These are phyloP conservation scores for Thaumatotibia leucotreta DNA, from an alignment of 1,140 invertebrate species.

Conservation along the genomic window DNA sequence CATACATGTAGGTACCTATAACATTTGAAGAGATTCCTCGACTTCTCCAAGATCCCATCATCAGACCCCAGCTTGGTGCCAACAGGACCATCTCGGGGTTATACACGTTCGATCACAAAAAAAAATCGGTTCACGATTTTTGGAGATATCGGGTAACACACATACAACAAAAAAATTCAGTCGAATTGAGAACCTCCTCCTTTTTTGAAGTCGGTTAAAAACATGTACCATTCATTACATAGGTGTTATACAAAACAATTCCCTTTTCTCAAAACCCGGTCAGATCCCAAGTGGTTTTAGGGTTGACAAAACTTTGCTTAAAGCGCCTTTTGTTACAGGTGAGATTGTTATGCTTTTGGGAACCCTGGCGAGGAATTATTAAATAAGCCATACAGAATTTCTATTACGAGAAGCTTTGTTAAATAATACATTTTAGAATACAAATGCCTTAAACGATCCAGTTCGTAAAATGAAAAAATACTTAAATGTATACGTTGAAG, in stretches of 20 bases:
- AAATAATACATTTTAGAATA: background rate
- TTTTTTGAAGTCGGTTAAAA: too few relatives aligned
- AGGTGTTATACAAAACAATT: background rate
- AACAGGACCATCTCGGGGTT: too few relatives aligned
- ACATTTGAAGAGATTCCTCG: too few relatives aligned
- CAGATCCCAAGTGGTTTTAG: background rate
- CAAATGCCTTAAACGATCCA: background rate
- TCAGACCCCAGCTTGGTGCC: too few relatives aligned
- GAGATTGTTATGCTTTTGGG: slow-evolving; percentile 37
- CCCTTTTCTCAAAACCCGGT: background rate
- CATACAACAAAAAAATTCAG: too few relatives aligned
- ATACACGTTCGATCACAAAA: too few relatives aligned
- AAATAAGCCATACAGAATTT: slow-evolving; percentile 8
- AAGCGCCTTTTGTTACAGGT: slow-evolving; percentile 52
- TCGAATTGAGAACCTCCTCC: too few relatives aligned
- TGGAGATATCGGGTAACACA: too few relatives aligned
- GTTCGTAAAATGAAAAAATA: background rate
- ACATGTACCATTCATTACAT: background rate
- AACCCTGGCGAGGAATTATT: background rate
- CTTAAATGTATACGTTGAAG: background rate
- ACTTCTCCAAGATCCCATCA: too few relatives aligned
- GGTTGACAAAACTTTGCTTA: slow-evolving; percentile 36
- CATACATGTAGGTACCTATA: too few relatives aligned
- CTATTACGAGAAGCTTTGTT: background rate
- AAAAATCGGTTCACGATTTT: too few relatives aligned